Conservation (phyloP, 2,113 vertebrate genomes). For the mouse (Mus musculus) region DNA sequence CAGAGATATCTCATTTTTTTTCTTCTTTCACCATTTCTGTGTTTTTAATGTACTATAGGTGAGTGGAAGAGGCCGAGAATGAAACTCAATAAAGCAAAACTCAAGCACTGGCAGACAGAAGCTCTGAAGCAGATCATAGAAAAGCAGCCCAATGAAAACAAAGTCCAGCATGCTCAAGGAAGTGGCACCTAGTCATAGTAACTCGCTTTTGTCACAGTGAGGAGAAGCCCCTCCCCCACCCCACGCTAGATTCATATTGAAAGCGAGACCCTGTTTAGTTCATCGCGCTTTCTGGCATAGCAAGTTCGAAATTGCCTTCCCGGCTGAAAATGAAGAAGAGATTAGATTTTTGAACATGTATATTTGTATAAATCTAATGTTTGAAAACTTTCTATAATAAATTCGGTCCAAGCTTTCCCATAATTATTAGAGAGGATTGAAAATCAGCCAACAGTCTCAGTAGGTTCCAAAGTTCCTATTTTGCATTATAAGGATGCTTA, state of each 20-base stretch:
- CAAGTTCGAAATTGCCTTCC: neutral
- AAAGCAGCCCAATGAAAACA: neutral
- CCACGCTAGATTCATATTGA: neutral
- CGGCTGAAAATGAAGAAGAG: neutral
- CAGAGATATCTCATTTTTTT: neutral
- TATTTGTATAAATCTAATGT: neutral
- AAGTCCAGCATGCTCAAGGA: neutral
- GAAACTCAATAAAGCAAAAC: neutral
- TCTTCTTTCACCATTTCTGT: neutral
- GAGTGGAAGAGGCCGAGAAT: neutral
- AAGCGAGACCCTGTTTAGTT: neutral
- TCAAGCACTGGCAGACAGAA: neutral
- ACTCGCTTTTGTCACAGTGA: neutral
- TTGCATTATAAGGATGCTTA: neutral
- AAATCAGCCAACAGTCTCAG: neutral
- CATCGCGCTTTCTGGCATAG: neutral
- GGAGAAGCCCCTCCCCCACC: neutral
- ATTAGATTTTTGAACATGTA: neutral
- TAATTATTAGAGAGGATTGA: neutral
- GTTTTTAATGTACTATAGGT: neutral
- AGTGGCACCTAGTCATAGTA: too few species aligned
- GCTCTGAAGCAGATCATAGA: neutral
- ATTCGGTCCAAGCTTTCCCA: neutral
- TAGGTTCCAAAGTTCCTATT: neutral
- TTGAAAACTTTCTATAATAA: conserved; percentile 42